Evolutionary conservation across 2,797 vertebrate species (phyloP).

Genomic region (Astyanax mexicanus): DNA sequence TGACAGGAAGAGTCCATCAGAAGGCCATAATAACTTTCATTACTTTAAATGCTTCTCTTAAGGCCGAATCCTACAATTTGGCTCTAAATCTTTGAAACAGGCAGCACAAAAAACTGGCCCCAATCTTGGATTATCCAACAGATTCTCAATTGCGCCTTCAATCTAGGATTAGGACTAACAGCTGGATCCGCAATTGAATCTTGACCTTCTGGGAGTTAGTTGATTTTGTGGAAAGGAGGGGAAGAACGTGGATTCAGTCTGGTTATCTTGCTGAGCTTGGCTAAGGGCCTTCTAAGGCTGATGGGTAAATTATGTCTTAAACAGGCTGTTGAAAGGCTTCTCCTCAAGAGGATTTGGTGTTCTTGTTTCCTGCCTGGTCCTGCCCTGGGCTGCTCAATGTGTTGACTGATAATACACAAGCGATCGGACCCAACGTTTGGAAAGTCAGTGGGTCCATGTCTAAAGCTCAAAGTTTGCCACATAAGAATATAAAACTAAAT

Average conservation of each 20-base stretch:
- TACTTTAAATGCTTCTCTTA: constrained; percentile 22
- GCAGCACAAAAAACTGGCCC: constrained; percentile 5
- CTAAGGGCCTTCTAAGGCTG: constrained; percentile 19
- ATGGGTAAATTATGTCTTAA: constrained; percentile 40
- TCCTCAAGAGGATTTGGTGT: constrained; percentile 26
- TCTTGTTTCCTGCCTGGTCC: constrained; percentile 41
- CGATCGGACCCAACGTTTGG: not conserved
- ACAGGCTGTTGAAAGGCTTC: constrained; percentile 32
- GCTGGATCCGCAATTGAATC: constrained; percentile 34
- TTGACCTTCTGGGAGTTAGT: constrained; percentile 23
- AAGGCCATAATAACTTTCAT: constrained; percentile 9
- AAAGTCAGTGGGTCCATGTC: not conserved
- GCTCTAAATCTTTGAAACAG: constrained; percentile 16
- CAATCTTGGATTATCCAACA: constrained; percentile 25
- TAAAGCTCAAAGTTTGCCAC: not conserved
- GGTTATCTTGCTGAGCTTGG: constrained; percentile 30
- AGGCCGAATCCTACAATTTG: constrained; percentile 6
- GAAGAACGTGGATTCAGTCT: constrained; percentile 21
- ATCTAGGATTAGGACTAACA: constrained; percentile 46
- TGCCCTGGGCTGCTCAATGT: constrained; percentile 15
- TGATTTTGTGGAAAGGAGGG: not conserved
- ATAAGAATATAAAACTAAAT: not conserved
- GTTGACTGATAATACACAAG: constrained; percentile 17
- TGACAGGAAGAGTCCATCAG: not conserved
- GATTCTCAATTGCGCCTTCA: constrained; percentile 18